Conservation (phyloP, 2,797 vertebrate species). For the Picus viridis region DNA sequence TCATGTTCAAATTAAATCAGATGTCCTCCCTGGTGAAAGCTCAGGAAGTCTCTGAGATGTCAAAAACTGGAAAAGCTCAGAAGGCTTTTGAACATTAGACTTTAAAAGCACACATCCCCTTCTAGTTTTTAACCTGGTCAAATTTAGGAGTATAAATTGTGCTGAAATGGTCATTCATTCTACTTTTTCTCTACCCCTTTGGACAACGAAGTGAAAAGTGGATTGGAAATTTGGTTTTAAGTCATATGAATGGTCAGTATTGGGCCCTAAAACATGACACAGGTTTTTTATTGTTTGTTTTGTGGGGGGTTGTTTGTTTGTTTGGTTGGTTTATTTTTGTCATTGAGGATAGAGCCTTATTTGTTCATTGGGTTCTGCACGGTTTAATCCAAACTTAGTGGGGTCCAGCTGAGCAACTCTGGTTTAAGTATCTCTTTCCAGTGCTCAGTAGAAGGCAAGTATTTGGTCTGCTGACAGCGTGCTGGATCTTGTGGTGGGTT, state of each 20-base stretch:
- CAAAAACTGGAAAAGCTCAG: background rate
- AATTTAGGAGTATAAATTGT: background rate
- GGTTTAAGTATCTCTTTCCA: background rate
- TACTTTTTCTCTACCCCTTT: background rate
- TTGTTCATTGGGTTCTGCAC: conserved; percentile 27
- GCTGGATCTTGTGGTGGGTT: background rate
- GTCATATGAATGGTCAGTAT: background rate
- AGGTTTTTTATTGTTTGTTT: background rate
- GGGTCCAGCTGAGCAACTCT: background rate
- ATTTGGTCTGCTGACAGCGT: background rate
- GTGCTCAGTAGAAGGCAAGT: background rate
- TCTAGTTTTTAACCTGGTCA: conserved; percentile 4
- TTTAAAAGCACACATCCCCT: background rate
- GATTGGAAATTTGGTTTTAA: background rate
- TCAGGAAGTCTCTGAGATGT: background rate
- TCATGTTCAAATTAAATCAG: conserved; percentile 2
- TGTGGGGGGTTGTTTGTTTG: too few relatives aligned
- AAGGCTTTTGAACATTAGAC: background rate
- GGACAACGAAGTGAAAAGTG: background rate
- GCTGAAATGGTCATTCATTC: background rate
- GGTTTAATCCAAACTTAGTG: conserved; percentile 9
- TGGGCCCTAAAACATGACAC: conserved; percentile 4
- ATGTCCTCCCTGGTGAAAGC: background rate
- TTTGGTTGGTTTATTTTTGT: background rate
- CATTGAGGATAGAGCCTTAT: background rate